Base-by-base conservation (phyloP, 2,888 invertebrate species). In the Chrysotoxum bicinctum region DNA sequence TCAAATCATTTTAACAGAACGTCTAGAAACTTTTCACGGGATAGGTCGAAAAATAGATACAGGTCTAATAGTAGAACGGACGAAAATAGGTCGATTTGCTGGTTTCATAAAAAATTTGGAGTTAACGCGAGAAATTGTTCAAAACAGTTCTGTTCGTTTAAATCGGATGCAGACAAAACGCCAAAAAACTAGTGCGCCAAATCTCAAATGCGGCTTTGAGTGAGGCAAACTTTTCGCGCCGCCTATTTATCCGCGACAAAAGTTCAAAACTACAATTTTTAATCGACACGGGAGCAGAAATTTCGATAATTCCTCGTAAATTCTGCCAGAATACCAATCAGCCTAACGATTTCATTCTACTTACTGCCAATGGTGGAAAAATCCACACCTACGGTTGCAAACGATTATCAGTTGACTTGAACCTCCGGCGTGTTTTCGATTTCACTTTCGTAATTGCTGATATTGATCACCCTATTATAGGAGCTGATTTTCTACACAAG, bases 321-420 rank as follows among this genome's bases (percentile, higher is more conserved):
- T 32, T 69, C 45, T 77, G 40, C 30, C 69, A 35, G 0, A 10
- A 58, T 2, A 43, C 16, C 14, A 66, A 23, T 1, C 37, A 56
- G 45, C 45, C 45, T 26, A 66, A 75, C 56, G 35, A 75, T 40
- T 75, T 64, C 54, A 43, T 64, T n/a, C 43, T 75, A 0, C 64
- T 75, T 32, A 54, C 66, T 14, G 75, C 75, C 16, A 75, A 75
- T 32, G 52, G 75, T 21, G 66, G 64, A 66, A 56, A 8, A 56
- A 69, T 68, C 3, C 56, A 19, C 1, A 75, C 75, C 2, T 58
- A 48, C 10, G 76, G 58, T 16, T 75, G 19, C 8, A 60, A 60
- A 50, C 69, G 56, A 26, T 26, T 69, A 7, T 16, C 68, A 37
- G 40, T 52, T 26, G 14, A 52, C 19, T 40, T 54, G 16, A 69